These are phyloP conservation scores for Orthosia incerta DNA, from an alignment of 2,888 invertebrate genomes.

Conservation along the genomic window DNA sequence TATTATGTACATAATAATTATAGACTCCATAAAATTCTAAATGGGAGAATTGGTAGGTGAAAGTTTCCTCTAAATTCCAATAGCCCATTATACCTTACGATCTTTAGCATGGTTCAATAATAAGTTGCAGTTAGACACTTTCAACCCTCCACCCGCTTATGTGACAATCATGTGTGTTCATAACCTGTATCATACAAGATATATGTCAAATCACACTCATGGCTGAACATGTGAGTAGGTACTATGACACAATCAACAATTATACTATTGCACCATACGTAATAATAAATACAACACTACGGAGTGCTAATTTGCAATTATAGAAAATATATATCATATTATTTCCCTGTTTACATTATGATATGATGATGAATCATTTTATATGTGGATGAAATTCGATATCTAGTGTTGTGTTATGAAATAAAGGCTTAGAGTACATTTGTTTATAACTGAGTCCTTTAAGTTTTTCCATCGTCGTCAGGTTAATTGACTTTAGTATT, in stretches of 20 bases:
- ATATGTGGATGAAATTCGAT: slow-evolving; percentile 30
- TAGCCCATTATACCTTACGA: no score
- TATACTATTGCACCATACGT: slow-evolving; percentile 47
- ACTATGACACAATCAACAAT: slow-evolving; percentile 34
- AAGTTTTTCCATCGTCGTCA: no score
- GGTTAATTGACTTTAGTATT: no score
- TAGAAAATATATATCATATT: slow-evolving; percentile 11
- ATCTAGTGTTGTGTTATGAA: slow-evolving; percentile 16
- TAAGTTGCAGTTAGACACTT: background rate
- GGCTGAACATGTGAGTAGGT: slow-evolving; percentile 28
- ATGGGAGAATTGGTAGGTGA: no score
- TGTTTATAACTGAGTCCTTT: no score
- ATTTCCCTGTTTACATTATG: slow-evolving; percentile 45
- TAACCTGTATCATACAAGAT: background rate
- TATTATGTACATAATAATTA: no score
- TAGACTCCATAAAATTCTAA: no score
- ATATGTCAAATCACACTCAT: slow-evolving; percentile 17
- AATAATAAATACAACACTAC: slow-evolving; percentile 30
- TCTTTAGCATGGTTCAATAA: background rate
- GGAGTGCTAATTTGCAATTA: slow-evolving; percentile 33
- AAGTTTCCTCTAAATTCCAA: no score
- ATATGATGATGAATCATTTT: slow-evolving; percentile 28
- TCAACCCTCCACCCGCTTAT: background rate
- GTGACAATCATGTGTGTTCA: slow-evolving; percentile 1
- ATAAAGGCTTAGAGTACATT: background rate